These are phyloP conservation scores for Cenopis cana DNA, from an alignment of 2,888 invertebrate species.

Conservation along the genomic window DNA sequence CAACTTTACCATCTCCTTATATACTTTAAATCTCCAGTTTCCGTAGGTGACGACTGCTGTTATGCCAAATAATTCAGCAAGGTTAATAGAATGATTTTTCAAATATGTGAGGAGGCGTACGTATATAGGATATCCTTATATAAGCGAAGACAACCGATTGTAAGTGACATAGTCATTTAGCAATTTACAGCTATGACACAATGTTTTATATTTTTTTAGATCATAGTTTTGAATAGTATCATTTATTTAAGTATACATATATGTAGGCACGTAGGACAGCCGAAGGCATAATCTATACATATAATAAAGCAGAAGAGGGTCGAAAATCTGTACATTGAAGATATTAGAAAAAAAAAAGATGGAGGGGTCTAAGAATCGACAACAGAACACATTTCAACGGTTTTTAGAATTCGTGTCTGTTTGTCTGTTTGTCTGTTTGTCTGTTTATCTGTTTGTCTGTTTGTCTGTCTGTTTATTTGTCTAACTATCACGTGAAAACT, in stretches of 20 bases:
- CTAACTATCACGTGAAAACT: too few relatives aligned
- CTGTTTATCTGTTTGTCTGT: too few relatives aligned
- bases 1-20: neutral
- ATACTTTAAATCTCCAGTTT: slow-evolving; percentile 7
- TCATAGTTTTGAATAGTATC: slow-evolving; percentile 1
- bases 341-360: too few relatives aligned
- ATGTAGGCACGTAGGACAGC: neutral
- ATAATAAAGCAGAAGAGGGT: too few relatives aligned
- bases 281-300: neutral
- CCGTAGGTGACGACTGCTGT: slow-evolving; percentile 13
- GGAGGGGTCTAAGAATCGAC: too few relatives aligned
- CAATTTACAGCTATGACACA: slow-evolving; percentile 75
- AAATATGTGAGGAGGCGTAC: slow-evolving; percentile 59
- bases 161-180: slow-evolving; percentile 68
- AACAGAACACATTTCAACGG: too few relatives aligned
- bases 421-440: too few relatives aligned
- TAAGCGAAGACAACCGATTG: slow-evolving; percentile 70
- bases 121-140: slow-evolving; percentile 79
- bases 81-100: slow-evolving; percentile 38
- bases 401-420: too few relatives aligned
- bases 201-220: slow-evolving; percentile 49
- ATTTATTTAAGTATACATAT: neutral
- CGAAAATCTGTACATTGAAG: too few relatives aligned
- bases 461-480: too few relatives aligned
- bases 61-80: slow-evolving; percentile 30